Percentiles rank a stretch among this genome's conserved stretches.
Conservation (phyloP, 2,797 vertebrate genomes). For the Epinephelus malabaricus region DNA sequence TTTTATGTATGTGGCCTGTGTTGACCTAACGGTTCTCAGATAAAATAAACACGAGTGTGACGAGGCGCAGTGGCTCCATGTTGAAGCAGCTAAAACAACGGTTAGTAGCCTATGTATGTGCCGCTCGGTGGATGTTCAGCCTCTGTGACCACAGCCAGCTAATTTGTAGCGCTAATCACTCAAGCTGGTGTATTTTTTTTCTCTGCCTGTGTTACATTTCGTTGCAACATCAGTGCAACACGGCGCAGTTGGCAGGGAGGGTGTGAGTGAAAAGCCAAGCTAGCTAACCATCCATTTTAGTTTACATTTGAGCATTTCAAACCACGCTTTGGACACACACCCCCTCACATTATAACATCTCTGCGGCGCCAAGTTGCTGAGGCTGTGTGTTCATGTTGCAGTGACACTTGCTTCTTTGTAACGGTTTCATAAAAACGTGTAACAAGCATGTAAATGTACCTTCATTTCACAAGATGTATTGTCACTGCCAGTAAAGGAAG, state of each 20-base stretch:
- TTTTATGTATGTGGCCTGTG: neutral
- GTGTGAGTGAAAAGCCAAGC: neutral
- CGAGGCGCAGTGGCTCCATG: constrained; percentile 30
- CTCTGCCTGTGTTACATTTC: neutral
- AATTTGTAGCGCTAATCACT: constrained; percentile 40
- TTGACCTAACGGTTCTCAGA: constrained; percentile 48
- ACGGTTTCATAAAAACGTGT: neutral
- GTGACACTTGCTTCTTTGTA: constrained; percentile 8
- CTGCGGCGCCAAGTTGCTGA: neutral
- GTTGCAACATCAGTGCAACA: neutral
- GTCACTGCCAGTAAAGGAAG: constrained; percentile 12
- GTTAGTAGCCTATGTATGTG: neutral
- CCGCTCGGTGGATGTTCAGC: constrained; percentile 12
- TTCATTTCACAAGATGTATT: neutral
- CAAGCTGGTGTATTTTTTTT: neutral
- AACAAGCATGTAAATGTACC: neutral
- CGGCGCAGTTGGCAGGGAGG: neutral
- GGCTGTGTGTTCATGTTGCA: neutral
- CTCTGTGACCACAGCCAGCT: constrained; percentile 27
- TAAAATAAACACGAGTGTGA: neutral
- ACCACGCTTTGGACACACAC: constrained; percentile 48
- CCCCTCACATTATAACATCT: constrained; percentile 31
- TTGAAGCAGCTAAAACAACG: constrained; percentile 36
- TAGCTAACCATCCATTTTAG: constrained; percentile 53
- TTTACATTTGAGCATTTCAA: constrained; percentile 28